Evolutionary conservation across 2,888 invertebrate species (phyloP).

Genomic region (Drosophila borborema): DNA sequence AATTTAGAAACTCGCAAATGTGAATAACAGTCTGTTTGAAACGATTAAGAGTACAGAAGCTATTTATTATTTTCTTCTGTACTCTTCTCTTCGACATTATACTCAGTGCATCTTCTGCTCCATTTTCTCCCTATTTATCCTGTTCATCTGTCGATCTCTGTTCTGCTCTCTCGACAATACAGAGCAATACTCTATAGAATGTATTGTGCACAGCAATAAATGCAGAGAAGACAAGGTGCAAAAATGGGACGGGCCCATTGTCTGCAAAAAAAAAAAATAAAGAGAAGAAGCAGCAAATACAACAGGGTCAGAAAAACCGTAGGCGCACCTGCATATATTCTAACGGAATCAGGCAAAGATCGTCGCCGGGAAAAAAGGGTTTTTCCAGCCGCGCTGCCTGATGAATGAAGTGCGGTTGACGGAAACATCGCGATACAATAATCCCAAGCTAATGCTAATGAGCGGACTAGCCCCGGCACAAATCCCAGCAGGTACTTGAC

Average conservation of each 20-base stretch:
- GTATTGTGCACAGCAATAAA: constrained; percentile 40
- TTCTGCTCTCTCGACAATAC: constrained; percentile 35
- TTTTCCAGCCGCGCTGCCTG: constrained; percentile 36
- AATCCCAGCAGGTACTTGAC: constrained; percentile 55
- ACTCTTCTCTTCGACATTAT: too few relatives aligned
- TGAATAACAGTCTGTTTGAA: too few relatives aligned
- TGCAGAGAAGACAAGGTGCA: constrained; percentile 79
- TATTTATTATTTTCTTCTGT: too few relatives aligned
- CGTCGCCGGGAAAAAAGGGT: constrained; percentile 46
- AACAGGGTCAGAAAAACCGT: constrained; percentile 21
- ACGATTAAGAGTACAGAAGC: too few relatives aligned
- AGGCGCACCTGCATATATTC: constrained; percentile 72
- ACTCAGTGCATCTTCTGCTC: background rate
- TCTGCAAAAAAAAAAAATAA: constrained; percentile 52
- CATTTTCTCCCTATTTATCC: constrained; percentile 30
- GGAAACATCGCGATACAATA: constrained; percentile 43
- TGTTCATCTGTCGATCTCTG: constrained; percentile 44
- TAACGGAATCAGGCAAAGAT: constrained; percentile 38
- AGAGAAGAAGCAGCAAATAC: constrained; percentile 7
- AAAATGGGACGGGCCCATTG: constrained; percentile 80
- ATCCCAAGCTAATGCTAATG: constrained; percentile 70
- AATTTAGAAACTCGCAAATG: too few relatives aligned
- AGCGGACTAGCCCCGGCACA: constrained; percentile 53
- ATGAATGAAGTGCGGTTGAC: constrained; percentile 61
- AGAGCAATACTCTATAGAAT: constrained; percentile 25